Conservation (phyloP, 2,797 vertebrate species). For the Borostomias antarcticus region DNA sequence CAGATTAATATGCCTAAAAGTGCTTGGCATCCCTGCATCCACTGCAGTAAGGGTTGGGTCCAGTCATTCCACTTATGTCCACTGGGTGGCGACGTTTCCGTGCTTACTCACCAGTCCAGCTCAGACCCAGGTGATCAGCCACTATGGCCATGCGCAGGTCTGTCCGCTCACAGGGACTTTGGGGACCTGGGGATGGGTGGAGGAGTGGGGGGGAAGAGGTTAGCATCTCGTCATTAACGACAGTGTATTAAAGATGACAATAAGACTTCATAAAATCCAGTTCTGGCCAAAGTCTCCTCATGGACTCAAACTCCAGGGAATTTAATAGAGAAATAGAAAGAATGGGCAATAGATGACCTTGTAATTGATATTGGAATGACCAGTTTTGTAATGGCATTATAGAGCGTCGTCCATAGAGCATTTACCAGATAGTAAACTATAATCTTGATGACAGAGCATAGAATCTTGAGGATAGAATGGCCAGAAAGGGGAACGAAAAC, state of each 20-base stretch:
- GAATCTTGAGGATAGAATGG: slow-evolving; percentile 50
- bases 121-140: slow-evolving; percentile 98
- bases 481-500: slow-evolving; percentile 65
- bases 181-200: slow-evolving; percentile 87
- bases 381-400: background rate
- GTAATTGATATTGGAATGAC: background rate
- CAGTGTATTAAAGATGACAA: slow-evolving; percentile 18
- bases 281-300: slow-evolving; percentile 41
- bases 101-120: slow-evolving; percentile 93
- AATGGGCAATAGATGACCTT: background rate
- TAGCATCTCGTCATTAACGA: slow-evolving; percentile 21
- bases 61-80: slow-evolving; percentile 28
- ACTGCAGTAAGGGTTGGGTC: slow-evolving; percentile 14
- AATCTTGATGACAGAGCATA: background rate
- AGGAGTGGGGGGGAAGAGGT: slow-evolving; percentile 37
- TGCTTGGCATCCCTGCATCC: slow-evolving; percentile 51
- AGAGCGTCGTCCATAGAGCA: background rate
- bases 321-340: background rate
- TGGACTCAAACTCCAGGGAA: slow-evolving; percentile 5
- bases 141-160: slow-evolving; percentile 99
- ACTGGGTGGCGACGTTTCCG: slow-evolving; percentile 58
- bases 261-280: slow-evolving; percentile 34
- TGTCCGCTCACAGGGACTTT: slow-evolving; percentile 98
- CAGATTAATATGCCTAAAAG: background rate
- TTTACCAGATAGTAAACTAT: background rate